Percentiles rank a stretch among this genome's conserved stretches.
Evolutionary conservation across 92 coral and sea anemone species (phyloP).

Genomic region (Epizoanthus rinbou): DNA sequence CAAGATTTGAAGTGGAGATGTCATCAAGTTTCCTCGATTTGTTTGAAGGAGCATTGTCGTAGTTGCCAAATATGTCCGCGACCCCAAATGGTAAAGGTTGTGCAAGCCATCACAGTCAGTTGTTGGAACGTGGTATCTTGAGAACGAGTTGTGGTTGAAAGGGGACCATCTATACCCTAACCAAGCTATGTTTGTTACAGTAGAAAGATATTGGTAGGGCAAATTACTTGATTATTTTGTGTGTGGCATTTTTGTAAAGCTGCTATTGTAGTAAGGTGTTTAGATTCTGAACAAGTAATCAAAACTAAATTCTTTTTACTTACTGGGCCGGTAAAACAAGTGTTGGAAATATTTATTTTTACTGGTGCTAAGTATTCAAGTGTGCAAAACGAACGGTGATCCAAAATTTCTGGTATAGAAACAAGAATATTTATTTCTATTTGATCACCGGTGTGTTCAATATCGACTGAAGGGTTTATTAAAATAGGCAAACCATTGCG

Average conservation of each 20-base stretch:
- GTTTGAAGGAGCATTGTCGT: constrained; percentile 32
- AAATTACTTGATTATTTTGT: constrained; percentile 23
- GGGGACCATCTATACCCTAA: constrained; percentile 53
- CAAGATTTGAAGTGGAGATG: constrained; percentile 44
- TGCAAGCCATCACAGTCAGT: constrained; percentile 41
- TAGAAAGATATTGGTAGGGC: constrained; percentile 38
- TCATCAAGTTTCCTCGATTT: constrained; percentile 27
- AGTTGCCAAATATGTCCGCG: constrained; percentile 46
- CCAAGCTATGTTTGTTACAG: constrained; percentile 51
- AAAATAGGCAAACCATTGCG: constrained; percentile 46
- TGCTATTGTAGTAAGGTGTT: neutral
- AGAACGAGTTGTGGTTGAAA: constrained; percentile 27
- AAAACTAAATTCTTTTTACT: constrained; percentile 41
- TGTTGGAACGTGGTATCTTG: constrained; percentile 36
- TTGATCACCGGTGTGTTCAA: constrained; percentile 30
- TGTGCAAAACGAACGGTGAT: constrained; percentile 37
- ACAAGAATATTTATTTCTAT: constrained; percentile 32
- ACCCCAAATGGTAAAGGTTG: constrained; percentile 50
- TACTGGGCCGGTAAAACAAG: constrained; percentile 59
- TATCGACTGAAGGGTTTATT: constrained; percentile 50
- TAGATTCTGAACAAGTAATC: constrained; percentile 33
- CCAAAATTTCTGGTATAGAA: constrained; percentile 41
- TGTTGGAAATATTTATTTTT: constrained; percentile 56
- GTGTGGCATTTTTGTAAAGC: constrained; percentile 40
- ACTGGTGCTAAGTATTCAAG: constrained; percentile 54